These are phyloP conservation scores for Enteromius argenteus DNA, from an alignment of 2,797 vertebrate genomes.

Conservation along the genomic window DNA sequence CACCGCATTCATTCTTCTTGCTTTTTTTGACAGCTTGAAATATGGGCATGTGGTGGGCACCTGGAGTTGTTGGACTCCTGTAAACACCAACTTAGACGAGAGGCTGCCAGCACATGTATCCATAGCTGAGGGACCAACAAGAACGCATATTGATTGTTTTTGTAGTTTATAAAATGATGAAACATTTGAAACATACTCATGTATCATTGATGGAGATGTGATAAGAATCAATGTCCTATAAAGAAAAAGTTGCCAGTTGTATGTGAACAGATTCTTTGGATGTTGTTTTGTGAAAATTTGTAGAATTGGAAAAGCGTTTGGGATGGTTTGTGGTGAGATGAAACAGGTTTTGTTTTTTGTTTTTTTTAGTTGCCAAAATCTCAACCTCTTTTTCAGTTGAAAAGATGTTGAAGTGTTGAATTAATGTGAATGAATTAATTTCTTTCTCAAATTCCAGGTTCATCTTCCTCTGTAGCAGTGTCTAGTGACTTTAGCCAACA, in stretches of 20 bases:
- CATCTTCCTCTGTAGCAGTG: background rate
- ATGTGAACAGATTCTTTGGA: background rate
- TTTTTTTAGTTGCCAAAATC: background rate
- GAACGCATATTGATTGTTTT: conserved; percentile 23
- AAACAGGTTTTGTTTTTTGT: background rate
- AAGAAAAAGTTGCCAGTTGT: background rate
- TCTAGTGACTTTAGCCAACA: background rate
- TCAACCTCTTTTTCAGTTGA: background rate
- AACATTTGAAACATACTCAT: background rate
- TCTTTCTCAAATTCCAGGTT: background rate
- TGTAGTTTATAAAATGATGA: background rate
- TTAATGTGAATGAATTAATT: background rate
- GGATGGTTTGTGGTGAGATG: background rate
- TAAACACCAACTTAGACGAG: conserved; percentile 20
- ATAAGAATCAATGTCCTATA: background rate
- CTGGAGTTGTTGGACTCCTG: conserved; percentile 13
- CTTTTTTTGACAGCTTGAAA: conserved; percentile 33
- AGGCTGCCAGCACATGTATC: background rate
- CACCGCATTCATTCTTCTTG: background rate
- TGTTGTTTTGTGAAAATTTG: background rate
- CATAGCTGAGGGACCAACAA: background rate
- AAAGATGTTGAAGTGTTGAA: background rate
- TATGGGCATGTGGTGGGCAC: conserved; percentile 4
- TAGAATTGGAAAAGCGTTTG: background rate
- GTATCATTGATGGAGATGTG: background rate